These are phyloP conservation scores for Colossoma macropomum DNA, from an alignment of 2,113 vertebrate species.

Conservation along the genomic window DNA sequence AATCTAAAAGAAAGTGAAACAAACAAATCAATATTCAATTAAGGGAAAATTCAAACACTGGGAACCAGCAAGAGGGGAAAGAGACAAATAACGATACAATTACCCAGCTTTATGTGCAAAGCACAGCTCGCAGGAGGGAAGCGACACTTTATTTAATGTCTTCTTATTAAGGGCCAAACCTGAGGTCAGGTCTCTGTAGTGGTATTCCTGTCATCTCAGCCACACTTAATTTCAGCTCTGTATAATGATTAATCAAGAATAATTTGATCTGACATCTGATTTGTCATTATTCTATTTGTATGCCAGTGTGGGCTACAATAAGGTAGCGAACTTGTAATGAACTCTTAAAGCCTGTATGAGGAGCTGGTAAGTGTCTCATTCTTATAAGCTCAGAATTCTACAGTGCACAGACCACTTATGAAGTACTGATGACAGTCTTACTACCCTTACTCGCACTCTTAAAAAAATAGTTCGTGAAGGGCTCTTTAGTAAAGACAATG, in stretches of 20 bases:
- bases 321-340: conserved; percentile 22
- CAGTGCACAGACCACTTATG: not conserved
- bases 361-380: conserved; percentile 55
- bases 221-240: conserved; percentile 57
- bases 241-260: conserved; percentile 54
- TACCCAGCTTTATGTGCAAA: conserved; percentile 47
- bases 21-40: conserved; percentile 75
- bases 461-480: too few species aligned
- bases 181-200: conserved; percentile 47
- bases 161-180: conserved; percentile 61
- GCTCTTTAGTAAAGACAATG: too few species aligned
- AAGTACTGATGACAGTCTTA: too few species aligned
- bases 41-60: conserved; percentile 53
- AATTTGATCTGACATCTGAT: conserved; percentile 37
- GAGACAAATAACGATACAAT: conserved; percentile 61
- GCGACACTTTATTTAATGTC: conserved; percentile 46
- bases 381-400: conserved; percentile 25
- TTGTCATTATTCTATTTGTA: conserved; percentile 50
- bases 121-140: conserved; percentile 50
- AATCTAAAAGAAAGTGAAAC: conserved; percentile 55
- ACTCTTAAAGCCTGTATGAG: conserved; percentile 37
- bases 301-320: conserved; percentile 10
- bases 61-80: conserved; percentile 45
- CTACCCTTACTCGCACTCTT: too few species aligned
- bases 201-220: conserved; percentile 43